phyloP scores from a whole-genome alignment of 2,113 vertebrate genomes.

The Dicerorhinus sumatrensis region DNA sequence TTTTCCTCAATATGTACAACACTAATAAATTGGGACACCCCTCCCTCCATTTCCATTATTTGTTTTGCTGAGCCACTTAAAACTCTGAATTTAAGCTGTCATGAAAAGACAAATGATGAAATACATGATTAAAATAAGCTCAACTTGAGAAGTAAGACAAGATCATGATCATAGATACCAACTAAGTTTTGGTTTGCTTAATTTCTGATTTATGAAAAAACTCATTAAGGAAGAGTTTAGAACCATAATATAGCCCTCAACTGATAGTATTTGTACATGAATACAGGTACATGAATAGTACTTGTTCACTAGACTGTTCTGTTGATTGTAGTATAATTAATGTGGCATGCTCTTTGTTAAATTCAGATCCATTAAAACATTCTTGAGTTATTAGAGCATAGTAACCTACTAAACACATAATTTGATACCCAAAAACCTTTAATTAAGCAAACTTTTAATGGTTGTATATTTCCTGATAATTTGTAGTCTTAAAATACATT shows the following conservation, averaged over 20 bases:
- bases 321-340: neutral
- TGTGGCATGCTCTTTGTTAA: neutral
- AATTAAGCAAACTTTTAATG: conserved; percentile 37
- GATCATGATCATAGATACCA: conserved; percentile 43
- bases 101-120: conserved; percentile 35
- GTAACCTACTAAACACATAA: neutral
- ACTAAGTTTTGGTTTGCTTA: conserved; percentile 37
- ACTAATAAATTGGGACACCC: conserved; percentile 26
- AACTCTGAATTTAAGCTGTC: conserved; percentile 57
- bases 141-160: conserved; percentile 55
- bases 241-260: neutral
- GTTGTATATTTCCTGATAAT: conserved; percentile 26
- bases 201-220: conserved; percentile 45
- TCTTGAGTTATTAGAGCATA: neutral
- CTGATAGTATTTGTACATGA: neutral
- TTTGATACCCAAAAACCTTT: conserved; percentile 19
- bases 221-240: conserved; percentile 35
- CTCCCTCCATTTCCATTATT: neutral
- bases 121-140: conserved; percentile 32
- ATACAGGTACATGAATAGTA: neutral
- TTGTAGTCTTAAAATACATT: conserved; percentile 52
- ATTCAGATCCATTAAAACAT: neutral
- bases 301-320: neutral
- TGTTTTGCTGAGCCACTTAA: conserved; percentile 63
- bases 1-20: conserved; percentile 45